Base-by-base conservation (phyloP, 2,888 invertebrate genomes). In the Folsomia candida region DNA sequence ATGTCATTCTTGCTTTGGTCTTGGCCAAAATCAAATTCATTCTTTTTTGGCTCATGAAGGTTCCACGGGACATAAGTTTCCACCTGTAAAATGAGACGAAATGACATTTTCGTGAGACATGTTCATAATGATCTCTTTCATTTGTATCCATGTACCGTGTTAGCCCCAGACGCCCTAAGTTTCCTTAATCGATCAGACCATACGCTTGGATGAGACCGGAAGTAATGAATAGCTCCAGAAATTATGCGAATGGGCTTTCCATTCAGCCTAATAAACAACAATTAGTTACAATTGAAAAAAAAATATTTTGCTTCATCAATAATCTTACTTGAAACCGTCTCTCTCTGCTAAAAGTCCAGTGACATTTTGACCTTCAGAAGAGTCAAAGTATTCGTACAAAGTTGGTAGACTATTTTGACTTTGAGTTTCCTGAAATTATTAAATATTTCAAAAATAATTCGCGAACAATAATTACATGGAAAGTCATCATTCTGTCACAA, bases 221-320 rank as follows among this genome's bases (percentile, higher is more conserved):
- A 84, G 80, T 86, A 86, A 80, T 86, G 87, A 66, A 86, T 83
- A 59, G 87, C 86, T 22, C 87, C 88, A 80, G 84, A 84, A 70
- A 83, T 83, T 22, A 86, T 80, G 2, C 83, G 82, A 22, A 85
- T 82, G 62, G 82, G 82, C 73, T 81, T 82, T 37, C 83, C 82
- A 79, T 86, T 86, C 18, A 86, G 80, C 6, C 82, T 82, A 37
- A 4, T n/a, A 37, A 37, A 37, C 4, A 14, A 37, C 6, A 37
- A 14, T 37, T 14, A 37, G 14, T 37, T 37, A 9, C 6, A 37
- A 4, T 9, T 37, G 37, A 14, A 37, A 37, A 37, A 57, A 66
- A 27, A 28, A 27, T 27, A 54, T 9, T 67, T 22, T 58, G 22
- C 25, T 22, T 37, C 26, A 27, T 57, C 1, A 11, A 25, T 54